Evolutionary conservation across 2,888 invertebrate species (phyloP), one percentile per base, ranked within the genome.

Genomic region (Nomada lathburiana): DNA sequence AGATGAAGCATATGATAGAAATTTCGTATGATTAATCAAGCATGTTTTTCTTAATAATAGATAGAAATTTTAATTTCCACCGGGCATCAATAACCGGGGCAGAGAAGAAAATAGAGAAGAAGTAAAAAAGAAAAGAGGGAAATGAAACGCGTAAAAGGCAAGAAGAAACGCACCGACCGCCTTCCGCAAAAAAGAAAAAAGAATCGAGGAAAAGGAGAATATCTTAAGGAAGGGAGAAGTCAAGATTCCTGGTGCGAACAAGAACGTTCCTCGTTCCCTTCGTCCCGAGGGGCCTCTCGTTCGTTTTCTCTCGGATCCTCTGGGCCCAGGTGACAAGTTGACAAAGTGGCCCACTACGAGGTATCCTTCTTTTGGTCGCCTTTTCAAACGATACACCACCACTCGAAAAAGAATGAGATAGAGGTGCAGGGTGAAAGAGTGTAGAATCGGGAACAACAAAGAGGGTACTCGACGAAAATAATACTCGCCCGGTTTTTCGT

Each of bases 291-390:
- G 71, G 77, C 36, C 78, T 70, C 82, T 76, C 73, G 76, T 80
- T 77, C 86, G 82, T 85, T 89, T 75, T 74, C 84, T 87, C 85
- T 81, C 83, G 82, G 79, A 64, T 88, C 85, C 73, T 76, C 80
- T 79, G 76, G 75, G 64, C 74, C 92, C 92, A 90, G 91, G 91
- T 92, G 91, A 90, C 89, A 91, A 91, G 87, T 90, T 91, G 91
- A 91, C 91, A 92, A 92, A 92, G 91, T 92, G 90, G 90, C 88
- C 86, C 86, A 72, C 86, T 83, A 83, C 76, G 87, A 36, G 86
- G 76, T 60, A 83, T 81, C 78, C 86, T 67, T 73, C 81, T 78
- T 81, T 73, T 53, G 76, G 65, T 29, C 50, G 47, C n/a, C 67
- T 72, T 76, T 84, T 84, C 76, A 50, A 73, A 65, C 59, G 55